These are phyloP conservation scores for Paramisgurnus dabryanus DNA, from an alignment of 2,113 vertebrate species.

Conservation along the genomic window DNA sequence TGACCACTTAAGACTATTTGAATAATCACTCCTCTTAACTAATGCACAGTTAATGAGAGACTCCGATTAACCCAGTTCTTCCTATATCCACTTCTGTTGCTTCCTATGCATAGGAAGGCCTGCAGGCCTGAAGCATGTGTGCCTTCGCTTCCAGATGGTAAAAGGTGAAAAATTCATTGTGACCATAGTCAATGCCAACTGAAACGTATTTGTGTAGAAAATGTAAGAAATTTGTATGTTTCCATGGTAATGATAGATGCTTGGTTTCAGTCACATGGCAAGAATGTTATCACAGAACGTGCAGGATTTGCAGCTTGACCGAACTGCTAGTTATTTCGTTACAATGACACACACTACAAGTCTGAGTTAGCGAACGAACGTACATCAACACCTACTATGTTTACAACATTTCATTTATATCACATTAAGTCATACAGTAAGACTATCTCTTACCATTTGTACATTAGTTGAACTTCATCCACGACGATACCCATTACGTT, in stretches of 20 bases:
- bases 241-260: neutral
- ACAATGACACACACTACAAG: no score
- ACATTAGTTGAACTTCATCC: no score
- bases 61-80: neutral
- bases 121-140: neutral
- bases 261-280: constrained; percentile 14
- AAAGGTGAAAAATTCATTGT: constrained; percentile 23
- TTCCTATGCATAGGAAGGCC: neutral
- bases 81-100: no score
- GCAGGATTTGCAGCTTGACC: no score
- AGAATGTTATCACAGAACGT: neutral
- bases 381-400: no score
- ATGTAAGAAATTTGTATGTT: neutral
- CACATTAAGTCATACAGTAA: no score
- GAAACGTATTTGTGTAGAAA: neutral
- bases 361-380: no score
- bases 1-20: constrained; percentile 1
- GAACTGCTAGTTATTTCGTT: no score
- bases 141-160: neutral
- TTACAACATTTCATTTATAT: no score
- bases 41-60: constrained; percentile 33
- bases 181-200: neutral
- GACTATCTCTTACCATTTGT: no score
- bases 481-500: no score
- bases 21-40: constrained; percentile 21